These are phyloP conservation scores for Panagrolaimus sp. DNA, from an alignment of 1,140 invertebrate species.

Conservation along the genomic window DNA sequence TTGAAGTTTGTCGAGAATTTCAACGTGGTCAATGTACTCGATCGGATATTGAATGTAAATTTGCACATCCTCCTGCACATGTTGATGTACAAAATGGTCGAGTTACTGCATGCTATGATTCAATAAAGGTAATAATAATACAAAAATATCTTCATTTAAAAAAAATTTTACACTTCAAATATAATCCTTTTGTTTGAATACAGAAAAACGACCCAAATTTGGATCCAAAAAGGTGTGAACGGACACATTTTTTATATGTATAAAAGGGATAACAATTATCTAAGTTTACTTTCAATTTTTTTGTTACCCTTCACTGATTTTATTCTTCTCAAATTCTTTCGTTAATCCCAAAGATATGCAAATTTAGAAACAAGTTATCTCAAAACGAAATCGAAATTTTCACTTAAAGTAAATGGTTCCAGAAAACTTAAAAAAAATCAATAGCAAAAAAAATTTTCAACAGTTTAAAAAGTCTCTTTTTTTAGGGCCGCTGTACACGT, in stretches of 20 bases:
- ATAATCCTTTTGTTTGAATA: neutral
- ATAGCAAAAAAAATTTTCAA: neutral
- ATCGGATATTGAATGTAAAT: constrained; percentile 98
- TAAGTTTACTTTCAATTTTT: too few relatives aligned
- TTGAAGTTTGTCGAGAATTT: constrained; percentile 98
- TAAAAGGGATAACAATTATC: too few relatives aligned
- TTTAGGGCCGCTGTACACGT: constrained; percentile 94
- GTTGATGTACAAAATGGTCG: constrained; percentile 99
- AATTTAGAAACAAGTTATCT: too few relatives aligned
- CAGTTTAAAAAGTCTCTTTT: constrained; percentile 13
- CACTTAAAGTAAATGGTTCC: neutral
- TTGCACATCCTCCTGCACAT: constrained; percentile 88
- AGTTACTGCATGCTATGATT: constrained; percentile 99
- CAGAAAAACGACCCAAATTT: too few relatives aligned
- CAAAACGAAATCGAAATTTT: too few relatives aligned
- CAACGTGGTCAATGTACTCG: constrained; percentile 98
- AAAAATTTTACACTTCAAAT: neutral
- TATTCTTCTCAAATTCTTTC: too few relatives aligned
- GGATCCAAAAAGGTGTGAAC: too few relatives aligned
- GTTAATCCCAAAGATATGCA: too few relatives aligned
- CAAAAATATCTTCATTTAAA: neutral
- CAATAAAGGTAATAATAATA: constrained; percentile 84
- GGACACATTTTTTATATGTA: too few relatives aligned
- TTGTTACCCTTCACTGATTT: too few relatives aligned
- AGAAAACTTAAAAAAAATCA: neutral